Conservation (phyloP, 92 coral and sea anemone genomes). For the Hydrozoanthus gracilis region DNA sequence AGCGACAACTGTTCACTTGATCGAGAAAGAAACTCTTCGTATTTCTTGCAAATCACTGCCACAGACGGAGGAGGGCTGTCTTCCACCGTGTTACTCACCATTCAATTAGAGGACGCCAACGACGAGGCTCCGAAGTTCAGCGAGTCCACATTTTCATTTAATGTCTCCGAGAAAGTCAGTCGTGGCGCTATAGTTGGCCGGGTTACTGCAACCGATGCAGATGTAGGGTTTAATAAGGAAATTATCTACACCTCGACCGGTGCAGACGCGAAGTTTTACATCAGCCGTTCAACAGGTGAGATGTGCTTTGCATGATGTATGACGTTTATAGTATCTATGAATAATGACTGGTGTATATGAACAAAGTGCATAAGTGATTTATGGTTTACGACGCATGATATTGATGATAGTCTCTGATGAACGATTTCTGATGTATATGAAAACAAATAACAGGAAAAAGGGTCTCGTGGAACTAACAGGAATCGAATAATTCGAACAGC, state of each 20-base stretch:
- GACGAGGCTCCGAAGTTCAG: conserved; percentile 85
- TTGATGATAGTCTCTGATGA: too few relatives aligned
- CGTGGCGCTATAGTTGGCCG: conserved; percentile 69
- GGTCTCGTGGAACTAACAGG: too few relatives aligned
- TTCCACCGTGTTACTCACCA: conserved; percentile 55
- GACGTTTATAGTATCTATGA: background rate
- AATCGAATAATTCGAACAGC: too few relatives aligned
- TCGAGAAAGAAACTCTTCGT: conserved; percentile 76
- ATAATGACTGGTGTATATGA: too few relatives aligned
- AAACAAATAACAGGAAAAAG: too few relatives aligned
- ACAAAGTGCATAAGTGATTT: too few relatives aligned
- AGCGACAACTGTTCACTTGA: conserved; percentile 73
- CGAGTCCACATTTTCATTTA: conserved; percentile 61
- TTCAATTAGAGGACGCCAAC: conserved; percentile 71
- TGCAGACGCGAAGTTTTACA: conserved; percentile 88
- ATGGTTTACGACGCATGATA: background rate
- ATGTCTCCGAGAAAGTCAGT: conserved; percentile 77
- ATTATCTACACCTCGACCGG: conserved; percentile 84
- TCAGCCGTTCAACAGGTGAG: conserved; percentile 81
- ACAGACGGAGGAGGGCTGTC: conserved; percentile 74
- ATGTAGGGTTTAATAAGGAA: conserved; percentile 68
- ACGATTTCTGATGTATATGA: too few relatives aligned
- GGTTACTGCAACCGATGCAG: conserved; percentile 85
- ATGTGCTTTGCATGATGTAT: background rate
- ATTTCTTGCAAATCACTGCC: conserved; percentile 58